A percentile compares a stretch with the other conserved stretches of the same genome.
Evolutionary conservation across 2,888 invertebrate genomes (phyloP).

Genomic region (Brenthis ino): DNA sequence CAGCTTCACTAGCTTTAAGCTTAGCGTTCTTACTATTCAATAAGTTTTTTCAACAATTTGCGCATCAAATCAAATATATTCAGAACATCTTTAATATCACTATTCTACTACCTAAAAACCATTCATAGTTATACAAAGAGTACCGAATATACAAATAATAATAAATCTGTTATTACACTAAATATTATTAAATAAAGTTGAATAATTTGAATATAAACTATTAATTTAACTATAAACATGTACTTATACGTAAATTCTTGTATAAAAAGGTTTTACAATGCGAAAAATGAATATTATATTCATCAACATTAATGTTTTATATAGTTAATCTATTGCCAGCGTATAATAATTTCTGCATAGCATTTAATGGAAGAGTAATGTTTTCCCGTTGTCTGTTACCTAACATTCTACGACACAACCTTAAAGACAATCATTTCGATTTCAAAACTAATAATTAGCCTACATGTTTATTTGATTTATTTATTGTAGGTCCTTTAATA

Average conservation of each 20-base stretch:
- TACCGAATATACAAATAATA: conserved; percentile 14
- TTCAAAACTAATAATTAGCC: not conserved
- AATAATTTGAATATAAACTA: not conserved
- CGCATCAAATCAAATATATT: not conserved
- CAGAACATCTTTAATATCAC: conserved; percentile 5
- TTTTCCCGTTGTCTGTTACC: not conserved
- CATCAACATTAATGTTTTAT: not conserved
- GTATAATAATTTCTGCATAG: conserved; percentile 1
- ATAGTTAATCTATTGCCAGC: not conserved
- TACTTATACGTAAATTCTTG: not conserved
- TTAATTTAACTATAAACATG: too few species aligned
- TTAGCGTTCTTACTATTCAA: too few species aligned
- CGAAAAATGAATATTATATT: not conserved
- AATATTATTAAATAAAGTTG: conserved; percentile 1
- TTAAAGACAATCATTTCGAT: conserved; percentile 8
- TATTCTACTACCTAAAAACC: not conserved
- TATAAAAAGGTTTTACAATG: not conserved
- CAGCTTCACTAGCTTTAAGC: not conserved
- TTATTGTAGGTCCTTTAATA: too few species aligned
- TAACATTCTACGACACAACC: conserved; percentile 26
- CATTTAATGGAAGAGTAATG: conserved; percentile 5
- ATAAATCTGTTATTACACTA: not conserved
- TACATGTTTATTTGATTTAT: too few species aligned
- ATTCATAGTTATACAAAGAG: conserved; percentile 7
- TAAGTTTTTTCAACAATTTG: too few species aligned